Conservation (phyloP, 2,888 invertebrate species). For the Himalopsyche anomala region DNA sequence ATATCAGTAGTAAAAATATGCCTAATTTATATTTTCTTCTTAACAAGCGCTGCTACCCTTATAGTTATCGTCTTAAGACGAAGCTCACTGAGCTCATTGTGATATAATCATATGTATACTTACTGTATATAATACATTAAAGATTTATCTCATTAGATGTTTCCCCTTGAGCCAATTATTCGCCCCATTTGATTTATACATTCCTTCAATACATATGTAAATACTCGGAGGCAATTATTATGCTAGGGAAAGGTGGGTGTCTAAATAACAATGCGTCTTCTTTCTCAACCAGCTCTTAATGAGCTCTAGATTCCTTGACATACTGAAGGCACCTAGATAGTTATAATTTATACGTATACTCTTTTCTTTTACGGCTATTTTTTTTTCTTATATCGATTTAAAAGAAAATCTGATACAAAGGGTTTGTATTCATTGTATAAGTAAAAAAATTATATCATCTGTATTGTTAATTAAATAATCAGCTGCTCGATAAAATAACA, state of each 20-base stretch:
- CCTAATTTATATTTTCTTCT: too few relatives aligned
- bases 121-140: neutral
- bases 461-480: too few relatives aligned
- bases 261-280: neutral
- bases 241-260: neutral
- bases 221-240: neutral
- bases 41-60: neutral
- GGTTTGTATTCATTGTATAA: too few relatives aligned
- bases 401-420: too few relatives aligned
- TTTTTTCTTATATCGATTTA: too few relatives aligned
- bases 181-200: slow-evolving; percentile 3
- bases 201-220: neutral
- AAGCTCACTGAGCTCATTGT: neutral
- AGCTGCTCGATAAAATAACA: too few relatives aligned
- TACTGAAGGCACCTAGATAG: neutral
- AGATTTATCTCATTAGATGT: neutral
- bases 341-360: neutral
- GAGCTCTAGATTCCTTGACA: slow-evolving; percentile 1
- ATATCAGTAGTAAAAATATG: too few relatives aligned
- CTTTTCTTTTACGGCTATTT: too few relatives aligned
- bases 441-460: too few relatives aligned
- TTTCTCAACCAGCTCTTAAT: neutral
- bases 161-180: slow-evolving; percentile 7
- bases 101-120: neutral
- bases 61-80: neutral